Conservation (phyloP, 2,113 vertebrate genomes). For the Bombycilla garrulus region DNA sequence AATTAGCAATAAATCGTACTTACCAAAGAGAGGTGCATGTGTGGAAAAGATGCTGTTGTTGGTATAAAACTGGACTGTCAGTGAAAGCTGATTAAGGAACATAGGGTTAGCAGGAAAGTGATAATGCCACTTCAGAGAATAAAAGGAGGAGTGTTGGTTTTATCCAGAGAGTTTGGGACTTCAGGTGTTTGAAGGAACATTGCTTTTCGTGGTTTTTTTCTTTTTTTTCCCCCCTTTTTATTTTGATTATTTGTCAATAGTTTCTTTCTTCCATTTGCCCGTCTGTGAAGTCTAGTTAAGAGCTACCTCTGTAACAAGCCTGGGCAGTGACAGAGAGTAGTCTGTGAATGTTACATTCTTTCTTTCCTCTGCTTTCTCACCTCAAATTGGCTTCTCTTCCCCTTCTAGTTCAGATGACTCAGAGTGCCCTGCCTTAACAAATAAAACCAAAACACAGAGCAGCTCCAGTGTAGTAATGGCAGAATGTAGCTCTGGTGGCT, state of each 20-base stretch:
- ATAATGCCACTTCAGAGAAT: background rate
- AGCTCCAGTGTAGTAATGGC: background rate
- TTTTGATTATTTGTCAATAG: background rate
- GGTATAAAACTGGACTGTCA: background rate
- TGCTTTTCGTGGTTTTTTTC: background rate
- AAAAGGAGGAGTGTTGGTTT: background rate
- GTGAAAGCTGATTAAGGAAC: background rate
- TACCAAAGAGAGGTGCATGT: background rate
- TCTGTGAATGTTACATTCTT: background rate
- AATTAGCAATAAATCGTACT: background rate
- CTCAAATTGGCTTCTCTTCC: background rate
- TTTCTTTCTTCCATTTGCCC: background rate
- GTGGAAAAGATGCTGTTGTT: background rate
- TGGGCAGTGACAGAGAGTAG: background rate
- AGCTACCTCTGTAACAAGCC: background rate
- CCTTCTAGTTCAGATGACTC: background rate
- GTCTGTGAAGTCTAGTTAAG: background rate
- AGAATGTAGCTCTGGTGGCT: background rate
- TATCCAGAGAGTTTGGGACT: background rate
- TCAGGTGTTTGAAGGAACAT: background rate
- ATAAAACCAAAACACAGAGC: background rate
- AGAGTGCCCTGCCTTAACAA: background rate
- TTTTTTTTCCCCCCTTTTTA: too few species aligned
- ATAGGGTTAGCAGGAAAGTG: background rate
- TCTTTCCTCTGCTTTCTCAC: background rate